A percentile compares a stretch with the other conserved stretches of the same genome.
These are phyloP conservation scores for Spodoptera picta DNA, from an alignment of 2,888 invertebrate genomes.

Conservation along the genomic window DNA sequence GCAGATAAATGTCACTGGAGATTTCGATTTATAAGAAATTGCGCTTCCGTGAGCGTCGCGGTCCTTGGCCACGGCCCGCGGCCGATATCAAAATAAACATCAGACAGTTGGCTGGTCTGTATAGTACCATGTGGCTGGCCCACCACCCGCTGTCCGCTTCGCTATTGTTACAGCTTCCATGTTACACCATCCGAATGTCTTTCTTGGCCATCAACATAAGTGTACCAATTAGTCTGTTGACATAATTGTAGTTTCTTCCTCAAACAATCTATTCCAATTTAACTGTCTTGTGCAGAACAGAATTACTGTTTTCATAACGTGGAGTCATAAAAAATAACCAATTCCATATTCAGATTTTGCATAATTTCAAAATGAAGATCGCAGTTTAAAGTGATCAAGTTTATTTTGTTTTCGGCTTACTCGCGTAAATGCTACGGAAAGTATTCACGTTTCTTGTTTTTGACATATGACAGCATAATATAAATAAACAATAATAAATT, in stretches of 20 bases:
- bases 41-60: slow-evolving; percentile 65
- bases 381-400: too few relatives aligned
- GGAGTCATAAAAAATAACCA: slow-evolving; percentile 47
- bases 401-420: too few relatives aligned
- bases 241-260: slow-evolving; percentile 61
- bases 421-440: slow-evolving; percentile 18
- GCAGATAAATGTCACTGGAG: slow-evolving; percentile 70
- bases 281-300: slow-evolving; percentile 56
- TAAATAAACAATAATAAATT: slow-evolving; percentile 18
- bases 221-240: slow-evolving; percentile 57
- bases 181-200: slow-evolving; percentile 46
- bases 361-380: not conserved
- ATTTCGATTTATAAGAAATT: slow-evolving; percentile 67
- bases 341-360: slow-evolving; percentile 11
- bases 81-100: slow-evolving; percentile 72
- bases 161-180: slow-evolving; percentile 48
- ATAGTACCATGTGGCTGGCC: not conserved
- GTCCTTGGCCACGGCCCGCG: slow-evolving; percentile 63
- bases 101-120: slow-evolving; percentile 60
- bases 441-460: slow-evolving; percentile 27
- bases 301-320: slow-evolving; percentile 48
- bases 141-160: slow-evolving; percentile 26
- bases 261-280: slow-evolving; percentile 61
- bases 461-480: slow-evolving; percentile 27
- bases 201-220: slow-evolving; percentile 58